Evolutionary conservation across 2,888 invertebrate genomes (phyloP).

Genomic region (Chymomyza fuscimana): DNA sequence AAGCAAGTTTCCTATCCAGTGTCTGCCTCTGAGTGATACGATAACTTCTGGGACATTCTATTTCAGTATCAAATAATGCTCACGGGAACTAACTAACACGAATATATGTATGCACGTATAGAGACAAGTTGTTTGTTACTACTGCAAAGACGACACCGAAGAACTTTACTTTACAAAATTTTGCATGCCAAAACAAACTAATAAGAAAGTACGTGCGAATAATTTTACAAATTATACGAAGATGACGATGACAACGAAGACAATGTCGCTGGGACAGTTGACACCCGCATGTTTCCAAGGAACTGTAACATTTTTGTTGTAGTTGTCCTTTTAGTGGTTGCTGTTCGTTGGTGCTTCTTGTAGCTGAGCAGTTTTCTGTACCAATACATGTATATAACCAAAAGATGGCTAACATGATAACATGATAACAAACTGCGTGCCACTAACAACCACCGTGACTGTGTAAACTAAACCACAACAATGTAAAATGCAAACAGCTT

Average conservation of each 20-base stretch:
- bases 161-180: slow-evolving; percentile 42
- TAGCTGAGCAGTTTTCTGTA: not conserved
- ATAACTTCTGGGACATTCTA: not conserved
- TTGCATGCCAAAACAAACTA: slow-evolving; percentile 59
- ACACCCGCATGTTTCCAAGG: slow-evolving; percentile 44
- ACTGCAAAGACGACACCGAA: slow-evolving; percentile 3
- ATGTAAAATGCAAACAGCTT: slow-evolving; percentile 53
- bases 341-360: not conserved
- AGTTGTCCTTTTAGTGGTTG: not conserved
- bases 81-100: slow-evolving; percentile 5
- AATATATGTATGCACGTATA: not conserved
- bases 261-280: slow-evolving; percentile 18
- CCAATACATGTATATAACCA: not conserved
- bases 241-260: slow-evolving; percentile 17
- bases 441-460: not conserved
- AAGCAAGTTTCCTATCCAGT: too few species aligned
- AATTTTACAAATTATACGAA: slow-evolving; percentile 66
- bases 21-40: not conserved
- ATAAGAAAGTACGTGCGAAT: slow-evolving; percentile 69
- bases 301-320: not conserved
- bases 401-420: not conserved
- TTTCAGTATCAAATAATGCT: not conserved
- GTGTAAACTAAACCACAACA: slow-evolving; percentile 57
- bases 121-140: not conserved
- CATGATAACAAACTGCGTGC: slow-evolving; percentile 32